These are phyloP conservation scores for Naja naja DNA, from an alignment of 2,113 vertebrate genomes.

Conservation along the genomic window DNA sequence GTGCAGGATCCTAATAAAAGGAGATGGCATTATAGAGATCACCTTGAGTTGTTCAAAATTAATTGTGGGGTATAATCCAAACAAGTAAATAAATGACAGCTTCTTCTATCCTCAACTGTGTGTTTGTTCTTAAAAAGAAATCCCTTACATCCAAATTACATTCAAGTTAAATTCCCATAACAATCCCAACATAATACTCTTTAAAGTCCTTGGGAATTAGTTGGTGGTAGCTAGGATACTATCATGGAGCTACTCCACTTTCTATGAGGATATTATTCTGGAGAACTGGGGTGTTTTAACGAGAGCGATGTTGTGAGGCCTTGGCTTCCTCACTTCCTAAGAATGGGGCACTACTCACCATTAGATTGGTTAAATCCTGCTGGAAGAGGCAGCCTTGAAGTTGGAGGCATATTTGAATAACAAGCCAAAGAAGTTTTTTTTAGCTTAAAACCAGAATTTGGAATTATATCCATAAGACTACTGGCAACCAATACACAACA, in stretches of 20 bases:
- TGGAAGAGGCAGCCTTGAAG: not conserved
- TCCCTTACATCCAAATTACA: not conserved
- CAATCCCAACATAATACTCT: not conserved
- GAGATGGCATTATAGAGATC: not conserved
- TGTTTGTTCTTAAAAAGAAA: not conserved
- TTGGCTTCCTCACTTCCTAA: not conserved
- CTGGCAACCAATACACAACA: not conserved
- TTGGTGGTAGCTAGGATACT: not conserved
- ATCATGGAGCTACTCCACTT: not conserved
- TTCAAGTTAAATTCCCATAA: not conserved
- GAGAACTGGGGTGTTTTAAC: not conserved
- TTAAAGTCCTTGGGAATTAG: not conserved
- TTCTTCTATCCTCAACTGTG: not conserved
- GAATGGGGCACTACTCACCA: not conserved
- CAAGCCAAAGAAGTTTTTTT: not conserved
- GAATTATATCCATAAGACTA: not conserved
- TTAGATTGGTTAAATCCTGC: not conserved
- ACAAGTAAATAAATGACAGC: not conserved
- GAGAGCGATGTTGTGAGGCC: not conserved
- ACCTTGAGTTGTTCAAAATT: not conserved
- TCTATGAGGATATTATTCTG: not conserved
- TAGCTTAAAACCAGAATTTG: not conserved
- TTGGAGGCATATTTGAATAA: not conserved
- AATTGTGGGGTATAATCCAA: not conserved
- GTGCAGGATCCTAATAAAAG: not conserved